Percentiles rank a stretch among this genome's conserved stretches.
These are phyloP conservation scores for Cygnus atratus DNA, from an alignment of 2,113 vertebrate species.

Conservation along the genomic window DNA sequence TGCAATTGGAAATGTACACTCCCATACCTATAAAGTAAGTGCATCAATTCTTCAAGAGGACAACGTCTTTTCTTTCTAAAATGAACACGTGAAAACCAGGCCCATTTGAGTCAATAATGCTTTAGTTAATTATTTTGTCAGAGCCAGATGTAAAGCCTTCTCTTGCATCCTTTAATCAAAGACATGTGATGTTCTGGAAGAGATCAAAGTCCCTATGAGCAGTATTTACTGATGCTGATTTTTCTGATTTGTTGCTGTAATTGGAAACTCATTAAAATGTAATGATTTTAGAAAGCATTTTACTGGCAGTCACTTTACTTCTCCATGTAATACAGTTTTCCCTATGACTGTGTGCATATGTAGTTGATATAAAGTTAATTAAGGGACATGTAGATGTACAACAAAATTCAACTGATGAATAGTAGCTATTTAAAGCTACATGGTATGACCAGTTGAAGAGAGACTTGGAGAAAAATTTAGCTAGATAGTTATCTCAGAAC, in stretches of 20 bases:
- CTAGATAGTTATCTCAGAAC: background rate
- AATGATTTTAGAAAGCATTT: background rate
- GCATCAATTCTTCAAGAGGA: background rate
- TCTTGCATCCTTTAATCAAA: background rate
- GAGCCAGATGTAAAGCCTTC: background rate
- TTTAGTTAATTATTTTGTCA: background rate
- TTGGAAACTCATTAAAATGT: background rate
- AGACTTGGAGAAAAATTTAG: background rate
- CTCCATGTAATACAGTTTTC: background rate
- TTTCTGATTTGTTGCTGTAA: background rate
- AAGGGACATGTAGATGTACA: background rate
- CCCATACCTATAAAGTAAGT: background rate
- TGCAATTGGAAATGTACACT: background rate
- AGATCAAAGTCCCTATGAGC: background rate
- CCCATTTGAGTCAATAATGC: background rate
- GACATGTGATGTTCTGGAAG: background rate
- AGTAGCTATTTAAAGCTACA: background rate
- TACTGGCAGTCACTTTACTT: background rate
- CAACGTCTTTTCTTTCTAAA: background rate
- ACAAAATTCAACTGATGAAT: background rate
- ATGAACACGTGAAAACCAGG: background rate
- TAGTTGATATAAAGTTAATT: constrained; percentile 4
- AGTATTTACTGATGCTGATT: background rate
- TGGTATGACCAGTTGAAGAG: background rate
- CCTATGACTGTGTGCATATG: background rate